Evolutionary conservation across 2,797 vertebrate species (phyloP), one percentile per base, ranked within the genome.

Genomic region (Phalloptychus januarius): DNA sequence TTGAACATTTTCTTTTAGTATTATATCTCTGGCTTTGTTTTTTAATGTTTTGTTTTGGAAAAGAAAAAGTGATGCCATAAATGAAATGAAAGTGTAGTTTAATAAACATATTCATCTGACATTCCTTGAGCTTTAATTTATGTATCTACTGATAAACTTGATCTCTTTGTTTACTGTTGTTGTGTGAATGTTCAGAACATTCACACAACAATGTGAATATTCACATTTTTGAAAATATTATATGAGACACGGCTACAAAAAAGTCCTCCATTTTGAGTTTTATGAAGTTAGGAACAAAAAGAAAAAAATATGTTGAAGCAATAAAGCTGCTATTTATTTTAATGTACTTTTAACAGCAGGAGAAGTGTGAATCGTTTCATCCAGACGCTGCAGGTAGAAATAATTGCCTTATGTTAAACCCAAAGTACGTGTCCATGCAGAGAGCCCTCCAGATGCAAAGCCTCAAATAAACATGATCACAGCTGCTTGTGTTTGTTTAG

Each of bases 401-500:
- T 72, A 80, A 81, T 71, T 65, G 56, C 56, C 52, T 77, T 18
- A 71, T 44, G 65, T 69, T 72, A 71, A 79, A 77, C 28, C 45
- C 78, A 58, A 36, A n/a, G n/a, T n/a, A 52, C 31, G 79, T 76
- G 63, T 63, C 36, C 61, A 79, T 63, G 79, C 2, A 65, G n/a
- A 79, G 46, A 74, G 45, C 46, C 76, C 63, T 87, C 56, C 44
- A 76, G 73, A 77, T 79, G 76, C 65, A 36, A 12, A 46, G 45
- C 48, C 75, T 74, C 75, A 80, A 72, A 82, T 85, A 69, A 80
- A 83, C 75, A 83, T 71, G 63, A 69, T 77, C 79, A 72, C 78
- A 86, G 79, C 82, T 83, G 80, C 13, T 79, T 76, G 42, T 78
- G 71, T 83, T 78, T 85, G 54, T 78, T 83, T 73, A 75, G 67